These are phyloP conservation scores for Onthophagus sagittarius DNA, from an alignment of 2,888 invertebrate genomes.

Conservation along the genomic window DNA sequence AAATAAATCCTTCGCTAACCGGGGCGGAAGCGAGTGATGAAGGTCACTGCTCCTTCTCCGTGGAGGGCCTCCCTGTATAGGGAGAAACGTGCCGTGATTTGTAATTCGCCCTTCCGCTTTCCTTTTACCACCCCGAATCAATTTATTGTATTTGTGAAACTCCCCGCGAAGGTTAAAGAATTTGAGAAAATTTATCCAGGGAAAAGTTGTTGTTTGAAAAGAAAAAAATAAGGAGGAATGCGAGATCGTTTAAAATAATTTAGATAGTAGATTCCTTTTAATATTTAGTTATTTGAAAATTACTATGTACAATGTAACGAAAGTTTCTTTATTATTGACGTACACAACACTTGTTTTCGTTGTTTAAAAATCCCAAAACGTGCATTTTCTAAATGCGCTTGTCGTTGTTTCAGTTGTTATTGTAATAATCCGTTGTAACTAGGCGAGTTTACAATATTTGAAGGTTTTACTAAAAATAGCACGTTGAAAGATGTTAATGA, in stretches of 20 bases:
- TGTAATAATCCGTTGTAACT: not conserved
- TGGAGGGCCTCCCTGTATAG: not conserved
- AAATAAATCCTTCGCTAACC: conserved; percentile 20
- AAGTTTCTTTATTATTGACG: not conserved
- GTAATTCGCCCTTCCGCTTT: not conserved
- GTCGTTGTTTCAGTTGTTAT: not conserved
- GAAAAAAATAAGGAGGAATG: too few species aligned
- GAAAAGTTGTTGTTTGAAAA: too few species aligned
- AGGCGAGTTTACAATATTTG: too few species aligned
- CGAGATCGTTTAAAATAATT: too few species aligned
- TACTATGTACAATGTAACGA: not conserved
- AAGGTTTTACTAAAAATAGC: too few species aligned
- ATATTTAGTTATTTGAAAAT: not conserved
- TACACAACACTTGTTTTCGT: not conserved
- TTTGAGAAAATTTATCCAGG: not conserved
- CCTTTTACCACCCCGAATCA: not conserved
- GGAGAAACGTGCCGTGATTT: not conserved
- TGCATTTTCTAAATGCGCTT: not conserved
- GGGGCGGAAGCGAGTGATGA: conserved; percentile 10
- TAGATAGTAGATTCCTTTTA: not conserved
- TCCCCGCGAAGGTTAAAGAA: not conserved
- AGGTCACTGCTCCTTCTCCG: conserved; percentile 4
- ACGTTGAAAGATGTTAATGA: not conserved
- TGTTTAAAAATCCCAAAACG: not conserved
- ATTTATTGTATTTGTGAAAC: not conserved